Evolutionary conservation across 92 coral and sea anemone genomes (phyloP), one percentile per base, ranked within the genome.

Genomic region (Muricea muricata): DNA sequence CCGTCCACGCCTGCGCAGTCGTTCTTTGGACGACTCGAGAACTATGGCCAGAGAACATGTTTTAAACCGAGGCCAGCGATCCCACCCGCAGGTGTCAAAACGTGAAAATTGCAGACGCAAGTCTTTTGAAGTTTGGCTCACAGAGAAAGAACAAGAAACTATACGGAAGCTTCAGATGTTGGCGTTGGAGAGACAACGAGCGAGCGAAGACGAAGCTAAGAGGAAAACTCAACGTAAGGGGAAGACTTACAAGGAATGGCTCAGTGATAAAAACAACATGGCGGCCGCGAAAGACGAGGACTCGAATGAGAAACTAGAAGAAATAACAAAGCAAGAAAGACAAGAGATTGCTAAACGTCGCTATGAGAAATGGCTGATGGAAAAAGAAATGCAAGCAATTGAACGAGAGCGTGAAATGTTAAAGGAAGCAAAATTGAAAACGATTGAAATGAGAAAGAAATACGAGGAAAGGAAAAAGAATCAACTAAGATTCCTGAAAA

Each of bases 171-270:
- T 91, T 73, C 93, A 93, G 41, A 93, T 91, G 1, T 75, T 78
- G 67, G 88, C 92, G 15, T 91, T 90, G 66, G 87, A 87, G 25
- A 78, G 35, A 58, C 83, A 78, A 21, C 69, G 55, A 9, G 94
- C 81, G 11, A 92, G 83, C 25, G 92, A 87, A 47, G 89, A 91
- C 11, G 92, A 89, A 61, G 98, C 90, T 13, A 79, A 88, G 66
- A 90, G 78, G 55, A 91, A 79, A 0, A 73, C 48, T 23, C 82
- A 79, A 31, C 85, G 85, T 21, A 93, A 92, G 52, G 99, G 99
- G 4, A 97, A 97, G 46, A 83, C 94, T 4, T 92, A 94, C 68
- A 98, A 97, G 29, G 98, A 97, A 72, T 97, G 99, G 99, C 63
- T 97, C 65, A 90, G 89, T 23, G 99, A 97, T 15, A 97, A 97